Conservation (phyloP, 2,797 vertebrate species). For the Cetoscarus ocellatus region DNA sequence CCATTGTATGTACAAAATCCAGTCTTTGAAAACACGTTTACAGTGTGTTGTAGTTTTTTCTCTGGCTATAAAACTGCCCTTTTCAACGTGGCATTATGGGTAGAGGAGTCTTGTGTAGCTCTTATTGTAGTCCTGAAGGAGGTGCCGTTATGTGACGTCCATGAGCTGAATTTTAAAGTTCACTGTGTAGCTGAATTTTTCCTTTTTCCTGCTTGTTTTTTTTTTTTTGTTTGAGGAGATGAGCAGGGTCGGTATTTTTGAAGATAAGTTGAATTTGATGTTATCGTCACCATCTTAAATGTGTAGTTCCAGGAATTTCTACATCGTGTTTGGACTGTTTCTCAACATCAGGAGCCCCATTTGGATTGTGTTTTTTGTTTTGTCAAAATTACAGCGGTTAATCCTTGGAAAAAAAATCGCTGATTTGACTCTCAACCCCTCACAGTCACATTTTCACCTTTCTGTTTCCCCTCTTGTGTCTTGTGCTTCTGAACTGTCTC, state of each 20-base stretch:
- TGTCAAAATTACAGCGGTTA: neutral
- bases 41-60: constrained; percentile 14
- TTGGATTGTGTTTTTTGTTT: too few species aligned
- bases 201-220: neutral
- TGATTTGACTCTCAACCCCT: neutral
- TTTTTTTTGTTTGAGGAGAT: neutral
- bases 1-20: neutral
- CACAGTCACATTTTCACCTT: constrained; percentile 63
- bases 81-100: constrained; percentile 18
- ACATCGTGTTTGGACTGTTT: too few species aligned
- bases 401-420: neutral
- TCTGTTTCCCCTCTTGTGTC: constrained; percentile 18
- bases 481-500: neutral
- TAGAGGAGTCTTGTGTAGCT: constrained; percentile 9
- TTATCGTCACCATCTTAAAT: too few species aligned
- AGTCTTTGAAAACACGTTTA: constrained; percentile 28
- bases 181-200: neutral
- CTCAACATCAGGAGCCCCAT: too few species aligned
- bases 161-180: neutral
- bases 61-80: constrained; percentile 15
- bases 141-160: neutral
- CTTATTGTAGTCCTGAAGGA: neutral
- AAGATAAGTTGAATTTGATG: too few species aligned
- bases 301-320: too few species aligned
- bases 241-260: too few species aligned